A percentile compares a stretch with the other conserved stretches of the same genome.
Evolutionary conservation across 1,140 invertebrate genomes (phyloP).

Genomic region (Bemisia tabaci): DNA sequence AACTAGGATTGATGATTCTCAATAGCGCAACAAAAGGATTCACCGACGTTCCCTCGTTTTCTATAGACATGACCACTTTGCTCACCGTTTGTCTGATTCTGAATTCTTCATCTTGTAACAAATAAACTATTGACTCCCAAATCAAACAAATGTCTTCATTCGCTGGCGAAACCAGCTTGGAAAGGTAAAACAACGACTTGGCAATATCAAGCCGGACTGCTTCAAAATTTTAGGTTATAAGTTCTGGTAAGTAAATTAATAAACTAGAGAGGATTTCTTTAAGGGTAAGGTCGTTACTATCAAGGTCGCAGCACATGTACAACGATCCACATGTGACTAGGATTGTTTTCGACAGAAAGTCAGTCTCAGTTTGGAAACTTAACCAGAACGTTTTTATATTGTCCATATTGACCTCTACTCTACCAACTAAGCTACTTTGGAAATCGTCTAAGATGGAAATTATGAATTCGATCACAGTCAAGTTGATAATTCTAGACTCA

Average conservation of each 20-base stretch:
- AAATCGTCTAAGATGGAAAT: neutral
- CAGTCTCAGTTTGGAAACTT: no score
- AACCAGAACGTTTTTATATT: no score
- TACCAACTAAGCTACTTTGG: neutral
- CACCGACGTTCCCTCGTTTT: neutral
- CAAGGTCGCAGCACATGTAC: no score
- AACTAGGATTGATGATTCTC: neutral
- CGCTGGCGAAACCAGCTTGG: neutral
- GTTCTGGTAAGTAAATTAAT: no score
- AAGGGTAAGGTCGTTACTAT: no score
- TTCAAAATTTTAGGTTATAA: no score
- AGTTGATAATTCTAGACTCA: neutral
- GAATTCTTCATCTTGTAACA: neutral
- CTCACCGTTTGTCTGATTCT: neutral
- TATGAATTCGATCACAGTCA: neutral
- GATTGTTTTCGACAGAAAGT: no score
- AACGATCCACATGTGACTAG: no score
- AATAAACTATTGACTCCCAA: neutral
- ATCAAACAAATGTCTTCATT: neutral
- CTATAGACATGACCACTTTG: neutral
- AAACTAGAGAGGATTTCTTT: no score
- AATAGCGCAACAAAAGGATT: neutral
- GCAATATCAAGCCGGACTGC: neutral
- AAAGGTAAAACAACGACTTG: neutral
- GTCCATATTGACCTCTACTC: no score